Base-by-base conservation (phyloP, 2,113 vertebrate species). In the Heteronetta atricapilla region DNA sequence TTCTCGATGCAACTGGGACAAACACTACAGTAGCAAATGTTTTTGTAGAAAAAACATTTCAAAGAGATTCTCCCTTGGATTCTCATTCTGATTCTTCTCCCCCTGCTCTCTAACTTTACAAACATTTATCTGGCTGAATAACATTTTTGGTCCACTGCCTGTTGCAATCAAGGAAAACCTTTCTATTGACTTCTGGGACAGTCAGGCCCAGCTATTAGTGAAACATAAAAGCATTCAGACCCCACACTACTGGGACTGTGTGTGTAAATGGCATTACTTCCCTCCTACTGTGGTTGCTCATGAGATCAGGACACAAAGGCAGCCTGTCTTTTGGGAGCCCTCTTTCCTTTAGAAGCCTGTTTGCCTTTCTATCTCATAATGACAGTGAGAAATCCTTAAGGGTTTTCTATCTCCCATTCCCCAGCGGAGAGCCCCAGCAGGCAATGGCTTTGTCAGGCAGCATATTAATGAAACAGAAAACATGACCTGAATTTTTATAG, bases 401-500 rank as follows among this genome's bases (percentile, higher is more conserved):
- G 94, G 88, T 75, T 96, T 96, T 94, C 76, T 91, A 88, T 67
- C 79, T 93, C 90, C 80, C 33, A 46, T 93, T 91, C 69, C 86
- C 72, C 86, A 90, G 66, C 90, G 84, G 86, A 96, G 92, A 95
- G 86, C 80, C 93, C 80, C 93, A 94, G 93, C 88, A 96, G 94
- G 93, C 82, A 90, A 86, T 90, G 77, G 52, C 88, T 93, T 95
- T 94, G 90, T 96, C 92, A 96, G 73, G 83, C 93, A 95, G 96
- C 90, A 88, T 95, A 90, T 96, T 97, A 94, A 96, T 95, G 94
- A 94, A 96, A 91, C 86, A 94, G 95, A 96, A 96, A 92, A 92
- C 92, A 96, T 89, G 95, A 96, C 94, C 83, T 94, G 95, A 96
- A 96, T 96, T 96, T 96, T 97, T 96, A 94, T 82, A 83, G 88